Evolutionary conservation across 1,140 invertebrate species (phyloP), one percentile per base, ranked within the genome.

Genomic region (Drosophila gunungcola): DNA sequence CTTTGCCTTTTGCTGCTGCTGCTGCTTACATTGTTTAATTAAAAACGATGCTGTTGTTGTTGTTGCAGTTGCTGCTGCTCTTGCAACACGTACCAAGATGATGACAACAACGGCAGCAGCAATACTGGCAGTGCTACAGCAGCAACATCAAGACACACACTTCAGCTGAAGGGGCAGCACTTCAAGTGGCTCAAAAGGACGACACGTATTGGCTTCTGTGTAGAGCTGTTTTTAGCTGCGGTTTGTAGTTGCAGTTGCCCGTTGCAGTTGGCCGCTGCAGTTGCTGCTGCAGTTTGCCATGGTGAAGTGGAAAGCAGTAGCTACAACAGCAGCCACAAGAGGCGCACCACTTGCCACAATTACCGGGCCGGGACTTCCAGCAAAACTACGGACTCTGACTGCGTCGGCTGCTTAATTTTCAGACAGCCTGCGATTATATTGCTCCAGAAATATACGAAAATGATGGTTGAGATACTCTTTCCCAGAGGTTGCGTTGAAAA

Each of bases 181-280:
- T 56, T 78, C 75, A 79, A 85, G 84, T 89, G 85, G 46, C 80
- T 90, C 84, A 89, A 89, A 86, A 89, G 84, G 84, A 89, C 84
- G 84, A 89, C 84, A 89, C 84, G 84, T 89, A 89, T 89, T 84
- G 64, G 80, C 83, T 88, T 88, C 83, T 88, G 83, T 89, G 75
- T 80, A 48, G 52, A 64, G 73, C 36, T 53, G 77, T 60, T 78
- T 73, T 80, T 77, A 51, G 65, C 68, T 61, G 45, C 49, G 48
- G 46, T 29, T 51, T 38, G 36, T 42, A 41, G 62, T 65, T 43
- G 49, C 48, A 61, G 58, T 52, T 61, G 29, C 48, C 42, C 46
- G 62, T 55, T 56, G 52, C 52, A 10, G 42, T 27, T 13, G 13
- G 32, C 43, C 13, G 46, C 36, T 25, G 63, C 55, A 27, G 46